Base-by-base conservation (phyloP, 2,797 vertebrate genomes). In the Falco naumanni region DNA sequence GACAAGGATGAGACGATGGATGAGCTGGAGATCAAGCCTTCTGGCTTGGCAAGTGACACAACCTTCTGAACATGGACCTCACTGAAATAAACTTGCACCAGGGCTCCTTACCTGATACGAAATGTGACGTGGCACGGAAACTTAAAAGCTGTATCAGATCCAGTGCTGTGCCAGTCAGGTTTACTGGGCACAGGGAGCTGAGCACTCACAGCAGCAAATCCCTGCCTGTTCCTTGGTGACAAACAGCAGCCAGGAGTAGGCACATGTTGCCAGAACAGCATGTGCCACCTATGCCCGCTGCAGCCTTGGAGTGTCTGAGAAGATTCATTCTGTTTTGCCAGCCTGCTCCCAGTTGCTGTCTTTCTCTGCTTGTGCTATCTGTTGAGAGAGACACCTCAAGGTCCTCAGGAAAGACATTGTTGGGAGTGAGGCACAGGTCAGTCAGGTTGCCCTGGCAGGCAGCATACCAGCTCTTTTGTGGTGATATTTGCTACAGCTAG, bases 241-340 rank as follows among this genome's bases (percentile, higher is more conserved):
- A 48, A 65, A 24, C 37, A 72, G 34, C 51, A 78, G n/a, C 65
- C 64, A 71, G 77, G 74, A 71, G 47, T 28, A 50, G 66, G 45
- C 0, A 0, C 0, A 1, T 0, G 0, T 59, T 69, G 70, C 54
- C 70, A 69, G n/a, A 65, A 25, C 14, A 82, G 43, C 47, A 61
- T 0, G 0, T 71, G 37, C 21, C 13, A 37, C 60, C 29, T 66
- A 2, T 33, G 45, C 20, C 22, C 1, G 4, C 43, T 72, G 39
- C 78, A 72, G 11, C 50, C 48, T 66, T 57, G 45, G 61, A 60
- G 21, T 53, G 39, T 54, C 29, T 5, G 3, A 48, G 29, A 66
- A 77, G 34, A 48, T 57, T 26, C 43, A 17, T 37, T 63, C 24
- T 72, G 59, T 20, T 63, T 76, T 84, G 18, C 47, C 33, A 79